Base-by-base conservation (phyloP, 2,888 invertebrate species). In the Tortrix viridana region DNA sequence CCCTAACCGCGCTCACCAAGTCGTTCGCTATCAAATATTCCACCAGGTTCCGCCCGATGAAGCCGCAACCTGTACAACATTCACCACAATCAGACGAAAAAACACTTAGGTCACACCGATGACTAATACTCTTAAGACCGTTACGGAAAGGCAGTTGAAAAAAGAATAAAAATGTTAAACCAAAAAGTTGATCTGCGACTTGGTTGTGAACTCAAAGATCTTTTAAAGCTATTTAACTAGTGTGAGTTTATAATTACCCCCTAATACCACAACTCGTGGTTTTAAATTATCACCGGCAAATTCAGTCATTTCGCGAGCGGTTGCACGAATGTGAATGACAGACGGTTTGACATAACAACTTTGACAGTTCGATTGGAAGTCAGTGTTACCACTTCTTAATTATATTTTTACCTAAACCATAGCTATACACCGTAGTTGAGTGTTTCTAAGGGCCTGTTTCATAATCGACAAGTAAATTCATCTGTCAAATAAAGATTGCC, bases 1-100 rank as follows among this genome's bases (percentile, higher is more conserved):
- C 95, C 71, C 96, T 94, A 68, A 98, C 92, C 74, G 93, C 93
- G 76, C 95, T 95, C 67, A 95, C 96, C 74, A 97, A 86, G 75
- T 96, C 94, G 86, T 97, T 95, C 67, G 93, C 93, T 71, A 98
- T 92, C 79, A 98, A 93, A 89, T 96, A 96, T 67, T 95, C 94
- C 66, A 97, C 96, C 73, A 98, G 93, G 92, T 98, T 96, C 77
- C 98, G 94, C 70, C 98, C 98, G 82, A 98, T 96, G 89, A 98
- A 98, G 76, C 98, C 98, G 89, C 97, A 97, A 86, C 98, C 98
- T 98, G 89, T 71, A 84, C 73, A 71, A 62, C 63, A 63, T 66
- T 76, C 71, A 79, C 71, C 74, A 75, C 70, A 76, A 68, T 63
- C 52, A 38, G 70, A 72, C 71, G 70, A 77, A 72, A 69, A 75